Base-by-base conservation (phyloP, 2,888 invertebrate species). In the Buathra laborator region DNA sequence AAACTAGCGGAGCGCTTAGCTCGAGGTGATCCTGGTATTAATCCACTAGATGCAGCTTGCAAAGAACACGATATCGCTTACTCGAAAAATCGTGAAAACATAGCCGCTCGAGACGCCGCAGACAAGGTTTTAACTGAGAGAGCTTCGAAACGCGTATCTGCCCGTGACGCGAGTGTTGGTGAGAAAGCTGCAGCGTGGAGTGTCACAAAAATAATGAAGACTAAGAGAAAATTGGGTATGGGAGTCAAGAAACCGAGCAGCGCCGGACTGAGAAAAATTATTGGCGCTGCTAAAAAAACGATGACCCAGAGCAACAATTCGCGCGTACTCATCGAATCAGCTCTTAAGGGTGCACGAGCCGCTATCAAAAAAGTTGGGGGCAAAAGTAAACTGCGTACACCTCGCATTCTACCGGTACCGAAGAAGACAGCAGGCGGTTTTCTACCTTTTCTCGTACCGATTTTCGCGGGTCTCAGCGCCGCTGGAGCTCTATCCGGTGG, bases 21-120 rank as follows among this genome's bases (percentile, higher is more conserved):
- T 16, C 83, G 88, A 16, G 88, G 88, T 32, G 88, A 88, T 85
- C 77, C 76, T 0, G 86, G 88, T 43, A 86, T 89, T 14, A 88
- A 90, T 86, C 76, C 59, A 48, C 82, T 89, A 2, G 88, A 89
- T 75, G 53, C 62, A 37, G 88, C 86, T 14, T 88, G 88, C 77
- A 86, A 83, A 67, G 67, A 86, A 10, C 87, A 87, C 75, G 86
- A 85, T 85, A 86, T 86, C 5, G 85, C 85, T 9, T 86, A 86
- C 43, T 81, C 80, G 48, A 53, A 71, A 51, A 84, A 77, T 77
- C 29, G 84, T 14, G 75, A 77, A 59, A 56, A 84, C 48, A 32
- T 78, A 3, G 32, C 14, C 29, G 46, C 62, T 14, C 5, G 71
- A 29, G n/a, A 43, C 9, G 56, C 7, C 6, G 68, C 68, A 5